These are phyloP conservation scores for Microcebus murinus DNA, from an alignment of 2,113 vertebrate genomes.

Conservation along the genomic window DNA sequence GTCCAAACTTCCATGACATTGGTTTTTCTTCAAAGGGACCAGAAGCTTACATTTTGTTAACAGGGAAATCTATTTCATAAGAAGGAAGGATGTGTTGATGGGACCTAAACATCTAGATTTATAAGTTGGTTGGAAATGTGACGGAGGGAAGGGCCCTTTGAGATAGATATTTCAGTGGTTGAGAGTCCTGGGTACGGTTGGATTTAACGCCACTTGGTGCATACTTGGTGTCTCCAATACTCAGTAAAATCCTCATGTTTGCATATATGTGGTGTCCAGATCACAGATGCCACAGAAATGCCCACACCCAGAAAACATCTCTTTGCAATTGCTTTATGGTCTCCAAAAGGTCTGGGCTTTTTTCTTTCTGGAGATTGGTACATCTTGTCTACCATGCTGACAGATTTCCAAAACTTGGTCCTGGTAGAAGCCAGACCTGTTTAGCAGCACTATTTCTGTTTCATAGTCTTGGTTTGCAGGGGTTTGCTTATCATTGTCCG, in stretches of 20 bases:
- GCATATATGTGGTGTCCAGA: neutral
- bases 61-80: neutral
- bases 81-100: neutral
- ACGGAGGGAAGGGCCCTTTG: neutral
- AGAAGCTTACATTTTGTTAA: neutral
- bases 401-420: neutral
- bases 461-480: neutral
- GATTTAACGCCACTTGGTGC: accelerated
- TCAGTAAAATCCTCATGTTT: neutral
- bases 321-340: neutral
- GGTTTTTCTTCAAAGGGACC: neutral
- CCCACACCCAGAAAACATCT: neutral
- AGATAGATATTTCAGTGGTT: neutral
- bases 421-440: neutral
- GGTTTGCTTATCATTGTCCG: neutral
- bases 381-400: neutral
- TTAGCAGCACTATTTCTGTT: neutral
- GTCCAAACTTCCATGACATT: accelerated
- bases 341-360: too few relatives aligned
- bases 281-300: neutral
- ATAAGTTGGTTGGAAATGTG: neutral
- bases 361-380: neutral
- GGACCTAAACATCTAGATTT: neutral
- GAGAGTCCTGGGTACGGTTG: neutral
- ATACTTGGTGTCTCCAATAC: neutral